These are phyloP conservation scores for Dasypus novemcinctus DNA, from an alignment of 2,113 vertebrate species.

Conservation along the genomic window DNA sequence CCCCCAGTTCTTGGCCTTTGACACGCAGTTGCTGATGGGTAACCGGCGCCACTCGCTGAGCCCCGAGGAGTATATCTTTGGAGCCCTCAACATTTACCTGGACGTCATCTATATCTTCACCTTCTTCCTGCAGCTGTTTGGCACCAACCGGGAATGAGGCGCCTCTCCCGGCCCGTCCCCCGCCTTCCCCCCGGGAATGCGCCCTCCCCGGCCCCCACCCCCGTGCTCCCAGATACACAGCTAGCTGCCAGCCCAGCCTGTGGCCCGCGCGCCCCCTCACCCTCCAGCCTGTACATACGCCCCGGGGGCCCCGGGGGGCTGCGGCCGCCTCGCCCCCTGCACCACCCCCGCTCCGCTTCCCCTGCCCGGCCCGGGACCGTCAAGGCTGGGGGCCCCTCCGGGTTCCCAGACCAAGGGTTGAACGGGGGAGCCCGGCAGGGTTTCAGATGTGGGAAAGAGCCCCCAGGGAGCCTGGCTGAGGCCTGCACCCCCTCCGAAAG, in stretches of 20 bases:
- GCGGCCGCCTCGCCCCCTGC: not conserved
- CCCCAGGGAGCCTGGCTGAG: not conserved
- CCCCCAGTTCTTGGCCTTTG: slow-evolving; percentile 92
- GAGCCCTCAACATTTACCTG: slow-evolving; percentile 95
- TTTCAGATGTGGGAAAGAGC: not conserved
- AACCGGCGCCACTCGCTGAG: slow-evolving; percentile 90
- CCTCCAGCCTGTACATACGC: slow-evolving; percentile 74
- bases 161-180: not conserved
- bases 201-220: slow-evolving; percentile 6
- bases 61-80: slow-evolving; percentile 96
- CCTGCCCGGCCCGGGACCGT: not conserved
- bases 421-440: not conserved
- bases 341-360: not conserved
- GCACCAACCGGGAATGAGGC: slow-evolving; percentile 87
- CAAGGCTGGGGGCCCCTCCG: not conserved
- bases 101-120: slow-evolving; percentile 96
- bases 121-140: slow-evolving; percentile 94
- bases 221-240: slow-evolving; percentile 56
- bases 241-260: slow-evolving; percentile 40
- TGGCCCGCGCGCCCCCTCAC: slow-evolving; percentile 55
- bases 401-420: not conserved
- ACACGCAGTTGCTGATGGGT: slow-evolving; percentile 95
- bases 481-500: not conserved
- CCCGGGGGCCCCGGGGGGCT: not conserved
- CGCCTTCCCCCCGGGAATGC: slow-evolving; percentile 45